phyloP scores from a whole-genome alignment of 2,113 vertebrate species.

The Chlamydotis undulata region DNA sequence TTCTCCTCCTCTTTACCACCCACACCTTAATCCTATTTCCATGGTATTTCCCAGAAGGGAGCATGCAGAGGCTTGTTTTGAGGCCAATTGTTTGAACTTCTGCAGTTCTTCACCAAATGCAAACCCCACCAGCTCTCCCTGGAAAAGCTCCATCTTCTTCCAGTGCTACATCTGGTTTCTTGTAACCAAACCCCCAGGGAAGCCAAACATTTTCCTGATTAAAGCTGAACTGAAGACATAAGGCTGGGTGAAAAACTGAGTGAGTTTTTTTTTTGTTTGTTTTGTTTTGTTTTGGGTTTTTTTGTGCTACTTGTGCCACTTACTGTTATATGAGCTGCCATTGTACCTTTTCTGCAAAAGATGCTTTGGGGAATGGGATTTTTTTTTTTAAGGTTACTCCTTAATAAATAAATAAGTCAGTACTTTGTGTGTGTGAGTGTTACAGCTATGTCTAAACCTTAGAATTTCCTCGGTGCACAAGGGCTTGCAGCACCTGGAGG shows the following conservation, averaged over 20 bases:
- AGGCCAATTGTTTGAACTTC: neutral
- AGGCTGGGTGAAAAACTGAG: neutral
- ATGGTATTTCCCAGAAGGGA: neutral
- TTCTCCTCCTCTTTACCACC: neutral
- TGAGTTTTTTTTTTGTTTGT: neutral
- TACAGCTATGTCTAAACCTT: neutral
- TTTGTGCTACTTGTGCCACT: neutral
- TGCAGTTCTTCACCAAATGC: neutral
- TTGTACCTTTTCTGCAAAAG: neutral
- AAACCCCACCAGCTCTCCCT: neutral
- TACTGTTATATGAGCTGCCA: neutral
- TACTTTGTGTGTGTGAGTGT: neutral
- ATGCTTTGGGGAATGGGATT: neutral
- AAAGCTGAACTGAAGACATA: neutral
- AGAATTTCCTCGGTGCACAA: neutral
- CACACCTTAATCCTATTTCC: accelerated
- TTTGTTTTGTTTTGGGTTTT: too few relatives aligned
- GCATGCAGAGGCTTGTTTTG: accelerated
- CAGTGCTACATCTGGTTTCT: neutral
- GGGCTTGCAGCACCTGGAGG: neutral
- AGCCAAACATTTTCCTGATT: neutral
- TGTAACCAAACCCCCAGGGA: neutral
- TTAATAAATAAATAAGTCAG: accelerated
- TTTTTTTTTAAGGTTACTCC: too few relatives aligned
- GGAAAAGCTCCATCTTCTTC: neutral